Percentiles rank a stretch among this genome's conserved stretches.
Conservation (phyloP, 1,140 invertebrate species). For the Rhagoletis pomonella region DNA sequence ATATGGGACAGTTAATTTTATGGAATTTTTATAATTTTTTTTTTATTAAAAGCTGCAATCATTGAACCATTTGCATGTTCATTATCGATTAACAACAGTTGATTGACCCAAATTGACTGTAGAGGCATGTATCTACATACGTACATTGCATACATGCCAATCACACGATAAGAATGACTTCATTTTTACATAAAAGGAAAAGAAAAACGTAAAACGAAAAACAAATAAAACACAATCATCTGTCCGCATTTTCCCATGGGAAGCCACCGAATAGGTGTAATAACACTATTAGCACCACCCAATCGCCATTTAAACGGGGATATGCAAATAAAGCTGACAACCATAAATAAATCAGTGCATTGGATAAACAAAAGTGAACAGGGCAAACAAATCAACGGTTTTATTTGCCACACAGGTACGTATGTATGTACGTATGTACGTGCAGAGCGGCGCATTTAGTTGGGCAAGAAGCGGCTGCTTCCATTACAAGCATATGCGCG, state of each 20-base stretch:
- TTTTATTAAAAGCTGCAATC: not conserved
- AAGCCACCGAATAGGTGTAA: slow-evolving; percentile 21
- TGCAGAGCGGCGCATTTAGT: not conserved
- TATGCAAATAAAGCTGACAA: slow-evolving; percentile 52
- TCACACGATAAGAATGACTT: not conserved
- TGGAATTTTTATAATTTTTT: not conserved
- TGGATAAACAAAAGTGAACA: not conserved
- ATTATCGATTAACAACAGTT: slow-evolving; percentile 36
- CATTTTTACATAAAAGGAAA: not conserved
- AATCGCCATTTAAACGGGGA: slow-evolving; percentile 42
- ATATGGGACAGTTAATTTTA: too few species aligned
- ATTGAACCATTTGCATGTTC: not conserved
- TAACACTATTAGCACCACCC: slow-evolving; percentile 32
- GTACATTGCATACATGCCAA: not conserved
- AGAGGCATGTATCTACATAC: too few species aligned
- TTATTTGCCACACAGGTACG: slow-evolving; percentile 13
- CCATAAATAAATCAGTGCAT: slow-evolving; percentile 21
- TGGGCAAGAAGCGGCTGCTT: not conserved
- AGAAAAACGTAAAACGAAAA: not conserved
- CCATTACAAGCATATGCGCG: not conserved
- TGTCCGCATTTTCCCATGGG: slow-evolving; percentile 30
- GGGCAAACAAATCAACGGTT: slow-evolving; percentile 18
- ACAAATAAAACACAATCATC: not conserved
- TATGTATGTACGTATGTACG: not conserved
- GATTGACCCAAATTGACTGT: slow-evolving; percentile 40